Percentiles rank a stretch among this genome's conserved stretches.
phyloP scores from a whole-genome alignment of 1,140 invertebrate genomes.

The Procambarus clarkii region DNA sequence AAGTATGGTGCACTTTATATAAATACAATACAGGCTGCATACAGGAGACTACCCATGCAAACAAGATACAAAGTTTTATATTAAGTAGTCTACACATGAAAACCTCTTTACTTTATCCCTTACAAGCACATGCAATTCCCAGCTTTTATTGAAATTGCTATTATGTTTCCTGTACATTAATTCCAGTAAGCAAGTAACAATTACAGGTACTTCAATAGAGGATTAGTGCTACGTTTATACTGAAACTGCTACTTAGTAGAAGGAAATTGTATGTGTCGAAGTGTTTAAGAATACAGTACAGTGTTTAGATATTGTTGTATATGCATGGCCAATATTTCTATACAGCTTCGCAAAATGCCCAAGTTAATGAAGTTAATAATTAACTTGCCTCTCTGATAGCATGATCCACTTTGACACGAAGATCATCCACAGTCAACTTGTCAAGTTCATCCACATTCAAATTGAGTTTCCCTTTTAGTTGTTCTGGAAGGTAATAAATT shows the following conservation, averaged over 20 bases:
- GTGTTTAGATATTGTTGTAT: not conserved
- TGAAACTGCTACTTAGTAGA: not conserved
- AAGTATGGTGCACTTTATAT: not conserved
- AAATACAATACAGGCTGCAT: not conserved
- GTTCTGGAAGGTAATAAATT: slow-evolving; percentile 74
- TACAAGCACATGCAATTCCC: not conserved
- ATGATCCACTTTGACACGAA: slow-evolving; percentile 79
- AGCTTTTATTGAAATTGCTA: too few relatives aligned
- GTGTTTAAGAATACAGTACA: not conserved
- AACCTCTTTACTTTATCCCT: not conserved
- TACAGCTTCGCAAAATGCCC: not conserved
- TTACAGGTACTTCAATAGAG: not conserved
- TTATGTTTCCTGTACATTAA: too few relatives aligned
- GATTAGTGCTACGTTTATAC: not conserved
- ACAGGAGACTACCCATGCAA: not conserved
- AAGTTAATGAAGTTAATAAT: too few relatives aligned
- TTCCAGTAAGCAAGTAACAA: too few relatives aligned
- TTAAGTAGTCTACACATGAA: not conserved
- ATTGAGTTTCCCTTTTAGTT: slow-evolving; percentile 79
- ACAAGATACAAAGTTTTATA: not conserved
- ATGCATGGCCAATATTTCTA: not conserved
- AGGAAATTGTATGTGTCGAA: not conserved
- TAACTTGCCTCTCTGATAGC: slow-evolving; percentile 79
- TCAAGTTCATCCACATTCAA: slow-evolving; percentile 80
- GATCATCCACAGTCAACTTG: slow-evolving; percentile 77